Evolutionary conservation across 2,797 vertebrate species (phyloP), one percentile per base, ranked within the genome.

Genomic region (Euphonia xanthogaster): DNA sequence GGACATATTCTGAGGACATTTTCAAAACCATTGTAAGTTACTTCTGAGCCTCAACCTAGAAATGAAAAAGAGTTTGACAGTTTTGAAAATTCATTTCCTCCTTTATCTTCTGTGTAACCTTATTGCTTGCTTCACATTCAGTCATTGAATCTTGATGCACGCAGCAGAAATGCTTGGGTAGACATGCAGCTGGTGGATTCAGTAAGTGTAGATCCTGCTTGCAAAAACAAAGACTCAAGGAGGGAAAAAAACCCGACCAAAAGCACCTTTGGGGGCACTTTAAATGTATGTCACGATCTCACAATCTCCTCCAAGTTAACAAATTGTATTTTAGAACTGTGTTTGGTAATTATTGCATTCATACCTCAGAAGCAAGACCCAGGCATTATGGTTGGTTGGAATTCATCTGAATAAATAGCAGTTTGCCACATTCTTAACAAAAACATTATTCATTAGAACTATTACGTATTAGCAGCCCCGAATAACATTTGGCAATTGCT

Each of bases 401-500:
- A 91, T 96, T 95, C 93, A 93, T 96, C 84, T 74, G 86, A 94
- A 94, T 97, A 95, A 97, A 95, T 84, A 97, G 81, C 92, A 94
- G 86, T 96, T 95, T 96, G 91, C 91, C 51, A 72, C 90, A 54
- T 92, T 97, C 96, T 94, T 95, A 96, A 97, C 94, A 97, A 96
- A 96, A 94, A 81, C 95, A 85, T 95, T 95, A 96, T 94, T 96
- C 94, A 95, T 94, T 97, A 91, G 73, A 74, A 96, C 91, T 88
- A 71, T 57, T 92, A 82, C 89, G 12, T 94, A 96, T 95, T 96
- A 96, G 80, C 89, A 94, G 88, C 93, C 72, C 71, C 88, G 48
- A 97, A 97, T 94, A 96, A 92, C 91, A 83, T 96, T 95, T 96
- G 95, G 94, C 95, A 97, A 44, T 94, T 88, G 79, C 94, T 95